A percentile compares a stretch with the other conserved stretches of the same genome.
phyloP scores from a whole-genome alignment of 2,888 invertebrate species.

The Synergus umbraculus region DNA sequence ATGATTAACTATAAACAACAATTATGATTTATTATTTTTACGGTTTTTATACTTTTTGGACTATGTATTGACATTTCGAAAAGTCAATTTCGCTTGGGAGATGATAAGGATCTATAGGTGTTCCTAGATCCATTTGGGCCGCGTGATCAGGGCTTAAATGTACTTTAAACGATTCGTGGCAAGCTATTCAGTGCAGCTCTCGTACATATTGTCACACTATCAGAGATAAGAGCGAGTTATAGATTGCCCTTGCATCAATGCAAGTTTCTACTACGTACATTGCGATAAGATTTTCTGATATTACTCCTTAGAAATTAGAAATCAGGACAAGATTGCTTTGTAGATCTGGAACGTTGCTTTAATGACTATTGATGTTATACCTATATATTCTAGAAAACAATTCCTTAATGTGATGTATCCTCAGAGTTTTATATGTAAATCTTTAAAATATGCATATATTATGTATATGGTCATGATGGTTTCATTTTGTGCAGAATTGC shows the following conservation, averaged over 20 bases:
- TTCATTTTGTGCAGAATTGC: conserved; percentile 17
- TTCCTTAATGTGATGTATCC: background rate
- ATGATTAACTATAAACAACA: too few species aligned
- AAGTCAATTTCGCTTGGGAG: conserved; percentile 8
- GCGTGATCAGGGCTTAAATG: conserved; percentile 34
- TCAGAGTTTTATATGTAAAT: background rate
- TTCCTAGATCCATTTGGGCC: conserved; percentile 27
- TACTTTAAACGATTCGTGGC: conserved; percentile 33
- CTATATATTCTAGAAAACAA: background rate
- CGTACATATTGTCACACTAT: conserved; percentile 30
- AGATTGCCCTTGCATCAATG: conserved; percentile 31
- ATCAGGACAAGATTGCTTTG: background rate
- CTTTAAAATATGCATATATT: background rate
- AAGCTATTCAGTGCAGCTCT: conserved; percentile 37
- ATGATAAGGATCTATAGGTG: conserved; percentile 6
- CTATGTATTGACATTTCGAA: background rate
- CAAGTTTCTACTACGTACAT: conserved; percentile 1
- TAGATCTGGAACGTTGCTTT: background rate
- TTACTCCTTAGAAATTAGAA: background rate
- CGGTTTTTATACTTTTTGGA: background rate
- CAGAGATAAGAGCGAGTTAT: conserved; percentile 29
- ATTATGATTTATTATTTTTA: too few species aligned
- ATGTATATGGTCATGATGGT: background rate
- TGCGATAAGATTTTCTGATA: conserved; percentile 28
- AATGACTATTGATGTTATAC: too few species aligned